Evolutionary conservation across 2,888 invertebrate species (phyloP).

Genomic region (Eristalis pertinax): DNA sequence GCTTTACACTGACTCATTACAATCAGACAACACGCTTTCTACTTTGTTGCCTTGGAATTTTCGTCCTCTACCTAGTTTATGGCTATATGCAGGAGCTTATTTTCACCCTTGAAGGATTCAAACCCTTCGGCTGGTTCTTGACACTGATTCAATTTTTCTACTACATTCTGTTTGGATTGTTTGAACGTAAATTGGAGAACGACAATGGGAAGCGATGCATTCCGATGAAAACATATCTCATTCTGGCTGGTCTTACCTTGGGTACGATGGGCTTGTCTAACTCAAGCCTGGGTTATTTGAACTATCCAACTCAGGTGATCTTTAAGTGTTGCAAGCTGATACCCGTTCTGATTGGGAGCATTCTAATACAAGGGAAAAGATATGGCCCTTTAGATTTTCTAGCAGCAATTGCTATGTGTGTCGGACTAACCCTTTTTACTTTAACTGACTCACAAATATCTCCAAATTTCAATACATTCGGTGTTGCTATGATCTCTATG

Average conservation of each 20-base stretch:
- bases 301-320: constrained; percentile 98
- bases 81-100: constrained; percentile 96
- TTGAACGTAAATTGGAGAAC: constrained; percentile 85
- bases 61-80: constrained; percentile 93
- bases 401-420: constrained; percentile 92
- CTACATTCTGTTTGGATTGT: constrained; percentile 90
- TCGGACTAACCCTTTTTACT: constrained; percentile 95
- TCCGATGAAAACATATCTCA: constrained; percentile 89
- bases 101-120: constrained; percentile 94
- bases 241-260: constrained; percentile 92
- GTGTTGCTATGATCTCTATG: constrained; percentile 89
- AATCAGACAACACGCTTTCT: constrained; percentile 87
- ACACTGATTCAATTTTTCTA: constrained; percentile 95
- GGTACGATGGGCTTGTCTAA: constrained; percentile 99
- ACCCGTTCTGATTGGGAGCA: constrained; percentile 96
- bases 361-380: constrained; percentile 93
- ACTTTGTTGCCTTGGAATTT: constrained; percentile 90
- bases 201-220: constrained; percentile 87
- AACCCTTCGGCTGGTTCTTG: constrained; percentile 94
- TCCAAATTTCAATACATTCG: constrained; percentile 87
- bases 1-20: constrained; percentile 87
- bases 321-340: constrained; percentile 99
- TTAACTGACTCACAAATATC: constrained; percentile 89
- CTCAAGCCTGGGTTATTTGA: constrained; percentile 95
- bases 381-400: constrained; percentile 92